Evolutionary conservation across 2,888 invertebrate species (phyloP).

Genomic region (Venusia cambrica): DNA sequence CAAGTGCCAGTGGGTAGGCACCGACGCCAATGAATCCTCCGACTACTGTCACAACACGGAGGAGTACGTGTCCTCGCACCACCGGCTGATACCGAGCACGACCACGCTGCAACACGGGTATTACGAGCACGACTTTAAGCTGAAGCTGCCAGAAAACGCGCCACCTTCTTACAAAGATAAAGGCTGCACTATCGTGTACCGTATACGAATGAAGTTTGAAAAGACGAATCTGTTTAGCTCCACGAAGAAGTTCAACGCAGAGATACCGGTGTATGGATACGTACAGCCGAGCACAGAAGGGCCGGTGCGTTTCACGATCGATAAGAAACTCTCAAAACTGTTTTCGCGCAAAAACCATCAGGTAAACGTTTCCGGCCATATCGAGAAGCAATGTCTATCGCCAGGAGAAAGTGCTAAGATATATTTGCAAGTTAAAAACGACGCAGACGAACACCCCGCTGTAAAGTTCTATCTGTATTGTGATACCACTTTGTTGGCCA

Average conservation of each 20-base stretch:
- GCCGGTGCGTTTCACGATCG: constrained; percentile 21
- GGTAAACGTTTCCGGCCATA: constrained; percentile 18
- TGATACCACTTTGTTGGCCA: constrained; percentile 18
- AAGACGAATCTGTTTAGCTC: constrained; percentile 22
- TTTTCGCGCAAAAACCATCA: constrained; percentile 9
- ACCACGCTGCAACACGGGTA: neutral
- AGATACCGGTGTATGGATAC: constrained; percentile 25
- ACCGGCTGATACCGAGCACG: constrained; percentile 1
- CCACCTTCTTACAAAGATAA: constrained; percentile 22
- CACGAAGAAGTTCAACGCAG: constrained; percentile 16
- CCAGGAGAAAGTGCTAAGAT: constrained; percentile 23
- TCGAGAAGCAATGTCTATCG: constrained; percentile 14
- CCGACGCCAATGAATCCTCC: constrained; percentile 1
- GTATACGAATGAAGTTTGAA: constrained; percentile 19
- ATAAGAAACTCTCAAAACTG: constrained; percentile 22
- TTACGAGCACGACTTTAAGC: constrained; percentile 25
- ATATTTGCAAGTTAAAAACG: constrained; percentile 14
- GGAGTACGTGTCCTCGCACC: constrained; percentile 7
- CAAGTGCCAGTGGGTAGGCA: constrained; percentile 16
- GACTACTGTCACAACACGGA: constrained; percentile 15
- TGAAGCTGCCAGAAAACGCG: constrained; percentile 24
- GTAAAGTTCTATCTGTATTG: constrained; percentile 14
- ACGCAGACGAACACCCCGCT: constrained; percentile 16
- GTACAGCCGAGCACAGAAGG: constrained; percentile 14
- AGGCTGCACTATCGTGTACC: constrained; percentile 18